phyloP scores from a whole-genome alignment of 30 jellyfish, hydroid and myxozoan genomes.

The Aurelia coerulea region DNA sequence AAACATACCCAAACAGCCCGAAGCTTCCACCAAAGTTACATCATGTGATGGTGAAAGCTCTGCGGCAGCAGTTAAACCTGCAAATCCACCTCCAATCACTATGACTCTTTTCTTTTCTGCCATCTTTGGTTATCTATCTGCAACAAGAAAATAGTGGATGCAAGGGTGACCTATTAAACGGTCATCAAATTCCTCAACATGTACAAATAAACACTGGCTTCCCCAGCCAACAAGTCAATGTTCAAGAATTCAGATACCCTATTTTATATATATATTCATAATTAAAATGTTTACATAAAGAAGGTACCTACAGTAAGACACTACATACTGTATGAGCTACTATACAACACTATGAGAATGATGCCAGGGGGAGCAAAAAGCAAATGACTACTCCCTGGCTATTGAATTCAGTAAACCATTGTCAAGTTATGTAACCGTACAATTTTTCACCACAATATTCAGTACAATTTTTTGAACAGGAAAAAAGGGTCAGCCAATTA shows the following conservation, averaged over 20 bases:
- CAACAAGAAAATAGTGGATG: neutral
- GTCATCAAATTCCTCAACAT: no score
- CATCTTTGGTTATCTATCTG: neutral
- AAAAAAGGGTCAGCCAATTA: neutral
- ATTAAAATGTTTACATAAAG: neutral
- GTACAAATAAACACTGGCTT: no score
- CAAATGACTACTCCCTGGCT: no score
- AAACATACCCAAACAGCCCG: slow-evolving; percentile 49
- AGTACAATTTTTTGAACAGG: neutral
- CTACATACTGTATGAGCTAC: neutral
- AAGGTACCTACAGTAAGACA: neutral
- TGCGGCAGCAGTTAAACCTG: slow-evolving; percentile 72
- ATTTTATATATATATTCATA: no score
- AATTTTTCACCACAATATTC: neutral
- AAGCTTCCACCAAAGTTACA: slow-evolving; percentile 60
- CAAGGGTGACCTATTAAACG: neutral
- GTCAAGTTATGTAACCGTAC: neutral
- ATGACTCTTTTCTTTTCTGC: slow-evolving; percentile 8
- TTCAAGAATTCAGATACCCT: no score
- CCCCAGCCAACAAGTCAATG: no score
- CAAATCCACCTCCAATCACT: slow-evolving; percentile 76
- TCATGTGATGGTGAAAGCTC: slow-evolving; percentile 20
- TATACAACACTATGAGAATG: no score
- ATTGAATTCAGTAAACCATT: no score
- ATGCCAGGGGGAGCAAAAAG: neutral